Base-by-base conservation (phyloP, 2,113 vertebrate genomes). In the Phodopus roborovskii region DNA sequence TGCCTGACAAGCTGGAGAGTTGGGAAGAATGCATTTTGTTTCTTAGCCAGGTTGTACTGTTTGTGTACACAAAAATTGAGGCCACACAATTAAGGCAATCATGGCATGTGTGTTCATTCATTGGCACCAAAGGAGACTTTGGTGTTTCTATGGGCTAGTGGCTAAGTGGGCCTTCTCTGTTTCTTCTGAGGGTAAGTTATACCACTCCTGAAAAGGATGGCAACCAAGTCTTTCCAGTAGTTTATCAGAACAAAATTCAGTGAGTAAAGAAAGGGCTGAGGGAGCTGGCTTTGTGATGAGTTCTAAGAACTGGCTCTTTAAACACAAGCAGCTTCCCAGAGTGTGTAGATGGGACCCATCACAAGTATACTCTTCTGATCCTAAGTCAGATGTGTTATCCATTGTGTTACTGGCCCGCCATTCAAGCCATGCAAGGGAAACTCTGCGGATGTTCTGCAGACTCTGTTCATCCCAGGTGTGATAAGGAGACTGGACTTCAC, bases 11-110 rank as follows among this genome's bases (percentile, higher is more conserved):
- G 33, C 42, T 86, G 53, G 91, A 91, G 64, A 87, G 68, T 82
- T 81, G 77, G 39, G 66, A 96, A 83, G 50, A 94, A 33, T 4
- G 58, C 17, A 42, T 83, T 62, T 91, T 16, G 39, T 77, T 93
- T 94, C 36, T 95, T 92, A 78, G 30, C 42, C 20, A 36, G 50
- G 24, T 28, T 90, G 33, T 90, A 8, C 70, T 50, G 8, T 92
- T 90, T 96, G 62, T 86, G 24, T n/a, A n/a, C n/a, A n/a, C n/a
- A n/a, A n/a, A 94, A 91, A 97, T 90, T 0, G 48, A 94, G 75
- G 58, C 45, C 42, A 24, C 28, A 58, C 26, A 66, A 68, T 77
- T 64, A 39, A 90, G 89, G 78, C 26, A 42, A 13, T 5, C 0
- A 0, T 77, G 53, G 12, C 12, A 1, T n/a, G 26, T 62, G 4